Conservation (phyloP, 2,888 invertebrate genomes). For the Micoletzkya japonica region DNA sequence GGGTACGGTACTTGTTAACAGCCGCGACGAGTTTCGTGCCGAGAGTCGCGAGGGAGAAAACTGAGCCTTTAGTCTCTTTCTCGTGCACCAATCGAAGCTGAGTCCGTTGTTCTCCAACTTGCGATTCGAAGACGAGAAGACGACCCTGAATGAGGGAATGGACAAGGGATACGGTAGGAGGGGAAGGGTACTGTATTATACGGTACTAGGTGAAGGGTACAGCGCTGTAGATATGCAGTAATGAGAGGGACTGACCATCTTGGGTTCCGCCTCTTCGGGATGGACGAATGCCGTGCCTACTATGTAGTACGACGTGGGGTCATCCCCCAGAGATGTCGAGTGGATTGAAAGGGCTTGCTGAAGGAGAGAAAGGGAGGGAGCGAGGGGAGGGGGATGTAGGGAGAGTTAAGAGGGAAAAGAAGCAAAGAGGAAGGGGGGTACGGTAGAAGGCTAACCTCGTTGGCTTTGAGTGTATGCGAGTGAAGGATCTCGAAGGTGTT, state of each 20-base stretch:
- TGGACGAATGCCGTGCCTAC: slow-evolving; percentile 91
- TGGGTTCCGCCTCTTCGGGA: slow-evolving; percentile 94
- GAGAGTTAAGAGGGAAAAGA: too few species aligned
- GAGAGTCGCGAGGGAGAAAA: slow-evolving; percentile 75
- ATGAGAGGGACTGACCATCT: slow-evolving; percentile 61
- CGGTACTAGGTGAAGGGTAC: too few species aligned
- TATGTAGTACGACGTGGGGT: slow-evolving; percentile 83
- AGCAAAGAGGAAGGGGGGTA: too few species aligned
- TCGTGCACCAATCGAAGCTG: slow-evolving; percentile 77
- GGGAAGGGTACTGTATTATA: not conserved
- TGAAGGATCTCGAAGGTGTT: slow-evolving; percentile 94
- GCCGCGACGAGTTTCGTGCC: slow-evolving; percentile 93
- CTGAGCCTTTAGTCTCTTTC: slow-evolving; percentile 89
- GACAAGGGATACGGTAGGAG: not conserved
- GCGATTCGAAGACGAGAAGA: slow-evolving; percentile 50
- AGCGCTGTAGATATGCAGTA: too few species aligned
- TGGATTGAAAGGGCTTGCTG: slow-evolving; percentile 38
- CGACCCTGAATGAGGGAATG: slow-evolving; percentile 44
- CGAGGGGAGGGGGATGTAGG: too few species aligned
- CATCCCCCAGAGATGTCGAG: slow-evolving; percentile 73
- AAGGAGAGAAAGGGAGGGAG: too few species aligned
- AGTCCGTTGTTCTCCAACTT: slow-evolving; percentile 37
- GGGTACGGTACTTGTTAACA: slow-evolving; percentile 74
- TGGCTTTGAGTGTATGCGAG: slow-evolving; percentile 86
- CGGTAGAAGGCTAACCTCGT: slow-evolving; percentile 75